These are phyloP conservation scores for Porites rus DNA, from an alignment of 92 coral and sea anemone genomes.

Conservation along the genomic window DNA sequence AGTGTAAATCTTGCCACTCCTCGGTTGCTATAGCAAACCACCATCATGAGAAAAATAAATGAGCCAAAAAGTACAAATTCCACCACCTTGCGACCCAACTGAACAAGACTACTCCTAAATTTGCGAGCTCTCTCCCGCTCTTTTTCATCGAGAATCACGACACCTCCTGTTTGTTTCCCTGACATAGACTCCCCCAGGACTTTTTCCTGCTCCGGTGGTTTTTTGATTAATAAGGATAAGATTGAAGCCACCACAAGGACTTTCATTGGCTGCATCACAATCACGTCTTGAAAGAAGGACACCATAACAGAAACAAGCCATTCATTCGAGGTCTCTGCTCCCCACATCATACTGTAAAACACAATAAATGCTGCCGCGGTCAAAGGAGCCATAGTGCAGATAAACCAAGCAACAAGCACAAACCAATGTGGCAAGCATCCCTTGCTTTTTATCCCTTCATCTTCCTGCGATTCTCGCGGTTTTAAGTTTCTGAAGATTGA, in stretches of 20 bases:
- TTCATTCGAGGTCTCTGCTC: conserved; percentile 81
- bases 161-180: conserved; percentile 23
- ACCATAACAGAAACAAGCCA: conserved; percentile 92
- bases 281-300: conserved; percentile 88
- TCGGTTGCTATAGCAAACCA: conserved; percentile 80
- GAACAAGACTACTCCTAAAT: conserved; percentile 70
- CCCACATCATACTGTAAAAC: conserved; percentile 94
- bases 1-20: conserved; percentile 65
- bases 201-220: conserved; percentile 80
- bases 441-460: conserved; percentile 42
- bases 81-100: conserved; percentile 69
- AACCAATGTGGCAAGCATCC: conserved; percentile 88
- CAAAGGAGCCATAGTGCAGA: conserved; percentile 77
- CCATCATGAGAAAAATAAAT: conserved; percentile 67
- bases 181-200: conserved; percentile 62
- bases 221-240: conserved; percentile 75
- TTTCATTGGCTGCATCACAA: conserved; percentile 84
- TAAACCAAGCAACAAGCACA: conserved; percentile 79
- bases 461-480: conserved; percentile 13
- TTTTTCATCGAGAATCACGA: conserved; percentile 63
- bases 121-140: conserved; percentile 71
- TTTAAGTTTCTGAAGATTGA: conserved; percentile 82
- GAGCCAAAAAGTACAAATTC: conserved; percentile 71
- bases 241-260: conserved; percentile 83
- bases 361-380: conserved; percentile 80